Evolutionary conservation across 2,113 vertebrate genomes (phyloP), one percentile per base, ranked within the genome.

Genomic region (Corythornis madagascariensis): DNA sequence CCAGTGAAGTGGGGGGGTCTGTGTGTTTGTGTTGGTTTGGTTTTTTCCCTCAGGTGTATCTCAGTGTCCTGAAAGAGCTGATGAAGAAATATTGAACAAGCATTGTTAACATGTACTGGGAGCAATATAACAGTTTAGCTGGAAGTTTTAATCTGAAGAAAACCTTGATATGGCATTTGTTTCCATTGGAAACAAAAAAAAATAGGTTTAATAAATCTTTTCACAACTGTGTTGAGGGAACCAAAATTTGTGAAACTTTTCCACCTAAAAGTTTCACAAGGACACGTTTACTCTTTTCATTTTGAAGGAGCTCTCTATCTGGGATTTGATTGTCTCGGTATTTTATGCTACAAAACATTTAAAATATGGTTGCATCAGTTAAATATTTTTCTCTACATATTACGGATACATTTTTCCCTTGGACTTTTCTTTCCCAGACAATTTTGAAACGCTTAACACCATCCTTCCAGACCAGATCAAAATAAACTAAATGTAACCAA

Each of bases 31-130:
- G 48, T 38, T 10, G 16, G 7, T 33, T 28, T 2, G 11, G 7
- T 63, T 55, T 38, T 63, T n/a, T 15, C 5, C 6, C 25, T 20
- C 20, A 3, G 75, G 71, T 66, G 80, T 22, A 85, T 22, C 56
- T 93, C 64, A 47, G 42, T 28, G 38, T 67, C 75, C 72, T 74
- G 78, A 88, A 91, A 74, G 15, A 83, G n/a, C 16, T 86, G 75
- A n/a, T 89, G 56, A 9, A 64, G 64, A 94, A 93, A 89, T 85
- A 74, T 26, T 64, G 78, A 92, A 88, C 56, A 57, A 83, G 33
- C 0, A 1, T 35, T 79, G 47, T 53, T 85, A 91, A 59, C 45
- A 28, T 82, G 86, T 64, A 57, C 28, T 80, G 76, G 38, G 60
- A 89, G 71, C 33, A 80, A 52, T 52, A 13, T 16, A 89, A 76